phyloP scores from a whole-genome alignment of 2,113 vertebrate species.

The Salvelinus alpinus region DNA sequence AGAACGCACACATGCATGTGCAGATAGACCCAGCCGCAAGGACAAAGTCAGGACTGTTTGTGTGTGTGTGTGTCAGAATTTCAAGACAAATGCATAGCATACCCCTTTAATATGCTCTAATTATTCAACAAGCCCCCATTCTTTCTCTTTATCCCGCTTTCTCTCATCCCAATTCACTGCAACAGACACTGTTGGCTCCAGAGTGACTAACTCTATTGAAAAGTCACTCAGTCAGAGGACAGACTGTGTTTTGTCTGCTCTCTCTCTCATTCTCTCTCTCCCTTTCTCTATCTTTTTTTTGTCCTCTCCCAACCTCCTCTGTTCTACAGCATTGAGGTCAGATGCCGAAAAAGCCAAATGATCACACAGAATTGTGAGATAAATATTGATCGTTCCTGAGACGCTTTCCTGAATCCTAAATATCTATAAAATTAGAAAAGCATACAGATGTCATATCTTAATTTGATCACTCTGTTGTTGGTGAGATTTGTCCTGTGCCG shows the following conservation, averaged over 20 bases:
- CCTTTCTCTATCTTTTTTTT: not conserved
- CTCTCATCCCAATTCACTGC: no score
- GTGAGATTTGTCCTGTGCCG: not conserved
- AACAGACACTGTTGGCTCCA: no score
- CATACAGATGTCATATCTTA: not conserved
- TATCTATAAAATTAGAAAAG: conserved; percentile 1
- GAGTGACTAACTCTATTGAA: conserved; percentile 16
- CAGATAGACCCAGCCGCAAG: conserved; percentile 52
- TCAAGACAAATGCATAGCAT: conserved; percentile 21
- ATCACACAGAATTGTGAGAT: conserved; percentile 39
- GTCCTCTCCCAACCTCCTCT: conserved; percentile 32
- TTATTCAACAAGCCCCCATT: conserved; percentile 35
- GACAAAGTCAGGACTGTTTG: conserved; percentile 22
- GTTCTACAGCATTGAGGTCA: conserved; percentile 37
- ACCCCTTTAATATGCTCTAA: conserved; percentile 39
- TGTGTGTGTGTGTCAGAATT: conserved; percentile 13
- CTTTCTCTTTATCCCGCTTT: conserved; percentile 1
- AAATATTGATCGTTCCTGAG: conserved; percentile 49
- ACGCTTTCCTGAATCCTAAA: conserved; percentile 27
- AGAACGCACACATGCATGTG: conserved; percentile 58
- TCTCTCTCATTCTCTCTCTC: not conserved
- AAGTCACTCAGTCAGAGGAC: conserved; percentile 43
- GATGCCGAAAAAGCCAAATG: conserved; percentile 38
- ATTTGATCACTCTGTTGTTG: no score
- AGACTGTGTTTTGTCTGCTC: conserved; percentile 46